Conservation (phyloP, 1,140 invertebrate genomes). For the Heliothis subflexa region DNA sequence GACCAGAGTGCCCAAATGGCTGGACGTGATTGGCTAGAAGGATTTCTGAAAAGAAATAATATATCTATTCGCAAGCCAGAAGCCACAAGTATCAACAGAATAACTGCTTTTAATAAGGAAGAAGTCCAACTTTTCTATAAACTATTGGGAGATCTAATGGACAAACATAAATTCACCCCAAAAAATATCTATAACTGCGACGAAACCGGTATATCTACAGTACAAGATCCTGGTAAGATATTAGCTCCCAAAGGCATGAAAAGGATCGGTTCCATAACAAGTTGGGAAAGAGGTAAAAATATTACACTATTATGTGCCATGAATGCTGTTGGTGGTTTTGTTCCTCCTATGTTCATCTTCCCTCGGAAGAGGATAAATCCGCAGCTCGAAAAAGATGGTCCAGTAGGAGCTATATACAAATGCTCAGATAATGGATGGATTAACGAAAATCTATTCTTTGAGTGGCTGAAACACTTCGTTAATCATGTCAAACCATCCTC, state of each 20-base stretch:
- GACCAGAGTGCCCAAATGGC: conserved; percentile 58
- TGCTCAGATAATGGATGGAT: conserved; percentile 67
- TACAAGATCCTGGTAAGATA: conserved; percentile 59
- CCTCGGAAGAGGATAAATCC: conserved; percentile 56
- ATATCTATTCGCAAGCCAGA: too few relatives aligned
- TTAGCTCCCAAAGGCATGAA: conserved; percentile 59
- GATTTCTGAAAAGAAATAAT: too few relatives aligned
- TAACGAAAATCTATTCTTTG: conserved; percentile 66
- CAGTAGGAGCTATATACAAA: conserved; percentile 60
- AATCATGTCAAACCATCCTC: conserved; percentile 9
- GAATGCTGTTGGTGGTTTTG: conserved; percentile 64
- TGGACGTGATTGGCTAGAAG: conserved; percentile 56
- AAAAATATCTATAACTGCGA: conserved; percentile 61
- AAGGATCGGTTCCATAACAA: conserved; percentile 64
- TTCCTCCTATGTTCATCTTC: conserved; percentile 80
- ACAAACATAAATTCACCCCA: conserved; percentile 56
- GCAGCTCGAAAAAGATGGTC: conserved; percentile 62
- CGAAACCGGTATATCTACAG: conserved; percentile 53
- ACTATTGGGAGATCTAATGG: conserved; percentile 59
- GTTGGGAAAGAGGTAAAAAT: conserved; percentile 70
- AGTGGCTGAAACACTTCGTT: conserved; percentile 66
- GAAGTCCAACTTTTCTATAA: conserved; percentile 61
- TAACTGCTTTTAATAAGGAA: conserved; percentile 65
- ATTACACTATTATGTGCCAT: conserved; percentile 63
- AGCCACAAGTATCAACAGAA: conserved; percentile 54